Evolutionary conservation across 2,113 vertebrate species (phyloP), one percentile per base, ranked within the genome.

Genomic region (Pangasianodon hypophthalmus): DNA sequence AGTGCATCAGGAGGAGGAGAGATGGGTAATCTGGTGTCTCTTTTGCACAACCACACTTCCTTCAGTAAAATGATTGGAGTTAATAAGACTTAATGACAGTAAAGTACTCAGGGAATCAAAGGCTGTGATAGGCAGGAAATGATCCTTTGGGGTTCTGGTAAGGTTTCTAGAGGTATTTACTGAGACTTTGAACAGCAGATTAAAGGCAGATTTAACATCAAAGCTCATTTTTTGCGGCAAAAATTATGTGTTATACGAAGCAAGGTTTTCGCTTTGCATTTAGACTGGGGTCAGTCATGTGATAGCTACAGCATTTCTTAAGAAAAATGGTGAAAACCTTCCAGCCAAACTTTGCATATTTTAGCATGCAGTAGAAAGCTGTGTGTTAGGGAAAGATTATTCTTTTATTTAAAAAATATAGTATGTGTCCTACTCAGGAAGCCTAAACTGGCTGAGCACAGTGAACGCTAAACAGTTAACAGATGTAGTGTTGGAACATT

Each of bases 81-180:
- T 95, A 96, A 96, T 95, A 95, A 95, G 95, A 92, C 94, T 94
- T 95, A 95, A 95, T 95, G 95, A 94, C 95, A 95, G 94, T 89
- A 93, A 94, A 92, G 91, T 54, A 91, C 94, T 93, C 93, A 94
- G 94, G 95, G 94, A 95, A 95, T 95, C 94, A 94, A 93, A 94
- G 93, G 41, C 44, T 90, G 18, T 16, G n/a, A 41, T 60, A 37
- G 84, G 58, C 87, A 41, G 73, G 73, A 89, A 88, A 93, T 92
- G 94, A 93, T 95, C 93, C 94, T 94, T 92, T 92, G 90, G 54
- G 95, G 94, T 95, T 92, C 93, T 94, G 94, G 92, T 92, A 93
- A 94, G 93, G 92, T 94, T 95, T 93, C 93, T 92, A 46, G 58
- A 86, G 84, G 88, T 89, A 85, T 54, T 77, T 82, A 58, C 92